These are phyloP conservation scores for Neomonachus schauinslandi DNA, from an alignment of 2,113 vertebrate species.

Conservation along the genomic window DNA sequence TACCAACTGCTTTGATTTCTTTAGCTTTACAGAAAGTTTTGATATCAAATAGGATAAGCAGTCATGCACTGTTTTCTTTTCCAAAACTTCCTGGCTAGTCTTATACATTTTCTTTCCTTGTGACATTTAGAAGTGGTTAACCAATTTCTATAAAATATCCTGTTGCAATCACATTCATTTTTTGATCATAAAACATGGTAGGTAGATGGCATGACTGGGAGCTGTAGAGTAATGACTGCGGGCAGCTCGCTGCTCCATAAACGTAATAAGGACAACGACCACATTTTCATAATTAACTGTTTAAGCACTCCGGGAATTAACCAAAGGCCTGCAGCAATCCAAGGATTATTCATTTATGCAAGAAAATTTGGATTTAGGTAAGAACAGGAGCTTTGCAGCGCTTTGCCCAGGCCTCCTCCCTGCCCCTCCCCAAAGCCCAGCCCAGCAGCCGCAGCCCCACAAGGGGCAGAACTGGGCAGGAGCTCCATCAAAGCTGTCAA, in stretches of 20 bases:
- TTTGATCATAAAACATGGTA: not conserved
- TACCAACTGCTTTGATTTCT: not conserved
- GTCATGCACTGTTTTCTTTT: not conserved
- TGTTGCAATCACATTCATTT: not conserved
- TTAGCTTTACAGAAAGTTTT: not conserved
- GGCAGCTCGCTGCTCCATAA: not conserved
- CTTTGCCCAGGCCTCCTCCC: not conserved
- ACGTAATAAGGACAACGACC: not conserved
- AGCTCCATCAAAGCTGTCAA: not conserved
- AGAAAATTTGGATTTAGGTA: not conserved
- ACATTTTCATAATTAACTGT: not conserved
- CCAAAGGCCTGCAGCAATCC: not conserved
- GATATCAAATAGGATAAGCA: not conserved
- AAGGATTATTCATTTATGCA: not conserved
- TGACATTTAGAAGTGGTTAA: not conserved
- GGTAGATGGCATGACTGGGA: not conserved
- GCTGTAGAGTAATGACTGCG: not conserved
- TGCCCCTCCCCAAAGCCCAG: not conserved
- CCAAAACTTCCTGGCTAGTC: not conserved
- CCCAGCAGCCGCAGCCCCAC: not conserved
- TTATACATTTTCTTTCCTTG: not conserved
- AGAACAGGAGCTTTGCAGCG: not conserved
- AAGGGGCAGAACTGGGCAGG: not conserved
- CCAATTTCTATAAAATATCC: constrained; percentile 22
- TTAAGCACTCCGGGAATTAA: not conserved